Evolutionary conservation across 2,113 vertebrate species (phyloP).

Genomic region (Protomyctophum bolini): DNA sequence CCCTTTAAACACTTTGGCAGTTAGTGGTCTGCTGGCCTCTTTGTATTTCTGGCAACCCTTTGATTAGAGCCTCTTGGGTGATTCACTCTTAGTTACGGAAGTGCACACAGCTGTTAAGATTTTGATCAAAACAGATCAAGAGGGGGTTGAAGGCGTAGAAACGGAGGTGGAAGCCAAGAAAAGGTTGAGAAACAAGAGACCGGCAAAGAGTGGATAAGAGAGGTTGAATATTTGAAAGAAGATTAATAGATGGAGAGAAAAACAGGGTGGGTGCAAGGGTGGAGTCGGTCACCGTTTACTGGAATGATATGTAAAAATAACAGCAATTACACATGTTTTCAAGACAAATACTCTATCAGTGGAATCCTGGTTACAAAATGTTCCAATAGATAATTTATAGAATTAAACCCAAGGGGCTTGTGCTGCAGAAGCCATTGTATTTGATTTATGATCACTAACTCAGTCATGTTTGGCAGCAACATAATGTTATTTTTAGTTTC

Average conservation of each 20-base stretch:
- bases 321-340: too few species aligned
- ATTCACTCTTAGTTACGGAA: constrained; percentile 77
- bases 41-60: constrained; percentile 78
- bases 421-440: not conserved
- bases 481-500: not conserved
- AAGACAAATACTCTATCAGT: too few species aligned
- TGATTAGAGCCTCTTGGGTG: constrained; percentile 77
- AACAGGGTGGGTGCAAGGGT: not conserved
- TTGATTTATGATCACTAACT: not conserved
- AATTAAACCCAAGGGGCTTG: too few species aligned
- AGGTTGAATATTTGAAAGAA: constrained; percentile 14
- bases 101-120: constrained; percentile 74
- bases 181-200: constrained; percentile 61
- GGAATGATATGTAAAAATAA: too few species aligned
- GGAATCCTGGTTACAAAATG: too few species aligned
- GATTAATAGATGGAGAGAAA: constrained; percentile 16
- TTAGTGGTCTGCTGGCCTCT: constrained; percentile 66
- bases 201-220: constrained; percentile 38
- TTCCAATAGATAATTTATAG: too few species aligned
- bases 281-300: too few species aligned
- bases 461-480: not conserved
- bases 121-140: constrained; percentile 78
- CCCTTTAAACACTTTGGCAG: constrained; percentile 73
- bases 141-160: constrained; percentile 52
- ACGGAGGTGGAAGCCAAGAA: constrained; percentile 32